Percentiles rank a stretch among this genome's conserved stretches.
These are phyloP conservation scores for Lysandra coridon DNA, from an alignment of 2,888 invertebrate species.

Conservation along the genomic window DNA sequence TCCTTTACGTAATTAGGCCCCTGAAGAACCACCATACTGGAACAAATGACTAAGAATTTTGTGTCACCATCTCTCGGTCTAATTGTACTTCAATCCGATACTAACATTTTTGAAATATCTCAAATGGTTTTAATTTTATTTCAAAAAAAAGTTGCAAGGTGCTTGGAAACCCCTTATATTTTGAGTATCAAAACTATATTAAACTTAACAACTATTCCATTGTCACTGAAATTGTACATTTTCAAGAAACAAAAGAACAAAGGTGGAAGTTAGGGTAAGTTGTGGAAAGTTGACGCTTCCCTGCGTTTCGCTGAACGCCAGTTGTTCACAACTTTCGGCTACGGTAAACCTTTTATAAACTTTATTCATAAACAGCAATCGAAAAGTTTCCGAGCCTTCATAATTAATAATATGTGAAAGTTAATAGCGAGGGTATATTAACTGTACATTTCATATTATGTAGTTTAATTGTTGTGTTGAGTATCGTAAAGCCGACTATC, in stretches of 20 bases:
- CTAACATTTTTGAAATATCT: too few relatives aligned
- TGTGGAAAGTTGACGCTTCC: constrained; percentile 7
- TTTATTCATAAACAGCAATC: constrained; percentile 35
- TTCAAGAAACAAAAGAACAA: constrained; percentile 24
- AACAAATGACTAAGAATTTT: too few relatives aligned
- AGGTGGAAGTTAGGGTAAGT: constrained; percentile 18
- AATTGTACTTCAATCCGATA: too few relatives aligned
- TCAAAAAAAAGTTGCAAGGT: too few relatives aligned
- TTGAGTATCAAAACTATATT: not conserved
- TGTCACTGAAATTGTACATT: constrained; percentile 4
- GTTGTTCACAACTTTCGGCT: constrained; percentile 26
- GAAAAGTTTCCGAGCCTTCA: constrained; percentile 30
- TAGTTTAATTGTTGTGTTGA: too few relatives aligned
- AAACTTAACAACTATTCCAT: not conserved
- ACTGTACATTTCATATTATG: too few relatives aligned
- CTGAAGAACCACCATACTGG: too few relatives aligned
- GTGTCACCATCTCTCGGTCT: too few relatives aligned
- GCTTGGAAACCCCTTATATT: too few relatives aligned
- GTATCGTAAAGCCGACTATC: too few relatives aligned
- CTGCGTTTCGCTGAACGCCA: constrained; percentile 13
- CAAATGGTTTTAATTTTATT: too few relatives aligned
- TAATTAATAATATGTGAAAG: not conserved
- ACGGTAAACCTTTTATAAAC: constrained; percentile 36
- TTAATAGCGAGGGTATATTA: not conserved
- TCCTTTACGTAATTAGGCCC: too few relatives aligned